Conservation (phyloP, 1,140 invertebrate genomes). For the Anastrepha ludens region DNA sequence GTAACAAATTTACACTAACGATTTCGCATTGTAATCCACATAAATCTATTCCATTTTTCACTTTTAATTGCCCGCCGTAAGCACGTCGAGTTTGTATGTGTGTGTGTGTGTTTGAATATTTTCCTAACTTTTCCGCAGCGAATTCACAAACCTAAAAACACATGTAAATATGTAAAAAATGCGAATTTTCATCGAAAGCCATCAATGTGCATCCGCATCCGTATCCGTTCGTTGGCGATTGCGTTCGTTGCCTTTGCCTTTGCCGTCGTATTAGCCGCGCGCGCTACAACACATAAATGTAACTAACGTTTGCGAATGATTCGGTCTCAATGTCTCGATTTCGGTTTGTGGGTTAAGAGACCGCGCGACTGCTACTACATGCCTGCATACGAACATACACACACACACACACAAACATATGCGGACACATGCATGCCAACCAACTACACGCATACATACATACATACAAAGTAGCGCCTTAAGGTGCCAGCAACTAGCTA, state of each 20-base stretch:
- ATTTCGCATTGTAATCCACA: neutral
- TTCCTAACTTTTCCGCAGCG: neutral
- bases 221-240: constrained; percentile 20
- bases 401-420: neutral
- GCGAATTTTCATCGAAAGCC: neutral
- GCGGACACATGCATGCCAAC: neutral
- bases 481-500: neutral
- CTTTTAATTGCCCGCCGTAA: neutral
- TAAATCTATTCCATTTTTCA: neutral
- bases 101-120: neutral
- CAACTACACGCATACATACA: neutral
- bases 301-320: constrained; percentile 36
- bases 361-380: neutral
- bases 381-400: neutral
- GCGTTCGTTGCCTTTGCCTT: constrained; percentile 9
- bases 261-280: constrained; percentile 27
- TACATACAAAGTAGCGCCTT: too few species aligned
- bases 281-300: constrained; percentile 44
- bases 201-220: constrained; percentile 29
- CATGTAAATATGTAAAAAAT: neutral
- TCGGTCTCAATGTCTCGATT: constrained; percentile 38
- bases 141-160: neutral
- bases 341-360: constrained; percentile 51
- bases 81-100: too few species aligned
- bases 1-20: neutral